Evolutionary conservation across 2,888 invertebrate genomes (phyloP).

Genomic region (Ischnura elegans): DNA sequence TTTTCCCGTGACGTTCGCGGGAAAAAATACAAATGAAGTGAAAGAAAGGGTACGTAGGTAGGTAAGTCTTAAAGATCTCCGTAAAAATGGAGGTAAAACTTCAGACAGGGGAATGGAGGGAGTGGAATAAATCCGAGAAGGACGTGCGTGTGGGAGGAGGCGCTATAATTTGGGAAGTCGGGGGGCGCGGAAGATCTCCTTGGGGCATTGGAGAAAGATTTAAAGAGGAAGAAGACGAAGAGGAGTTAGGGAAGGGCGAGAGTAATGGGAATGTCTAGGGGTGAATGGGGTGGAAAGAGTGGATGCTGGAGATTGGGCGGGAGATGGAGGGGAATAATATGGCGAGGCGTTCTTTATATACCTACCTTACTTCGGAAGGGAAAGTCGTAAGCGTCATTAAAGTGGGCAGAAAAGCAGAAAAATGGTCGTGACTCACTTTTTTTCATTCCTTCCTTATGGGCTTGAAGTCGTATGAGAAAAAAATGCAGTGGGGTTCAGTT

Average conservation of each 20-base stretch:
- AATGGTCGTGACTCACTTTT: slow-evolving; percentile 1
- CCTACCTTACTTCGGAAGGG: neutral
- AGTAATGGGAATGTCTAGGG: neutral
- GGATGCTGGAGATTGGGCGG: neutral
- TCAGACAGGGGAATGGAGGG: neutral
- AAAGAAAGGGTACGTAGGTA: neutral
- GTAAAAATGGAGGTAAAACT: neutral
- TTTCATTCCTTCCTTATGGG: neutral
- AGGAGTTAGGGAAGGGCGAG: neutral
- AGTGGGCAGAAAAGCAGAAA: slow-evolving; percentile 23
- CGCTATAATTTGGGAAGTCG: slow-evolving; percentile 25
- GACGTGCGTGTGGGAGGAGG: neutral
- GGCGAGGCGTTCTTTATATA: neutral
- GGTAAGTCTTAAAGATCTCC: neutral
- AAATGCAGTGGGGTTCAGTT: no score
- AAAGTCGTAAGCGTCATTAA: slow-evolving; percentile 17
- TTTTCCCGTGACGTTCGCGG: neutral
- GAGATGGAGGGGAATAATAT: slow-evolving; percentile 12
- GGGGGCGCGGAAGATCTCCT: neutral
- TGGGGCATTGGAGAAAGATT: neutral
- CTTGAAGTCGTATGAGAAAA: neutral
- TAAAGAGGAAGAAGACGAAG: neutral
- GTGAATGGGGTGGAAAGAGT: slow-evolving; percentile 29
- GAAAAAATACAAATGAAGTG: neutral
- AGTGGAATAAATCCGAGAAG: neutral